phyloP scores from a whole-genome alignment of 2,113 vertebrate genomes.

The Tetraodon nigroviridis region DNA sequence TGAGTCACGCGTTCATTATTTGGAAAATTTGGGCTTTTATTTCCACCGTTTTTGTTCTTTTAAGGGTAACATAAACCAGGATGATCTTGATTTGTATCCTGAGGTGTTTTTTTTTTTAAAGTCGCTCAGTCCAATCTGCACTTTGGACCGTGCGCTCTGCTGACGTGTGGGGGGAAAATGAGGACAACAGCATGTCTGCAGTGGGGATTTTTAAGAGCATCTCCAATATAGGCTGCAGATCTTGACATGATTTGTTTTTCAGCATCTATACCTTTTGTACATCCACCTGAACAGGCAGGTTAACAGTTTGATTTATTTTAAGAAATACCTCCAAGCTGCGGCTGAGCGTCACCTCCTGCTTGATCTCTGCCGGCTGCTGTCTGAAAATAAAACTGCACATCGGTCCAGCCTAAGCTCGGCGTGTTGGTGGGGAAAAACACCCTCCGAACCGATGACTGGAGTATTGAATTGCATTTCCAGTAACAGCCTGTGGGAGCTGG shows the following conservation, averaged over 20 bases:
- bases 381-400: slow-evolving; percentile 21
- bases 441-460: slow-evolving; percentile 53
- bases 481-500: slow-evolving; percentile 45
- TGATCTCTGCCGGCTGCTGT: slow-evolving; percentile 19
- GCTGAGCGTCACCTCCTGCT: slow-evolving; percentile 6
- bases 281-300: background rate
- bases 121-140: background rate
- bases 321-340: slow-evolving; percentile 5
- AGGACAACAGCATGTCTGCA: no score
- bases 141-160: no score
- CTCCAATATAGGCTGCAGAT: no score
- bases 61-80: background rate
- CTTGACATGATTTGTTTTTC: background rate
- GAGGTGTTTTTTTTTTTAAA: background rate
- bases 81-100: background rate
- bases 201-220: no score
- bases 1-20: no score
- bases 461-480: slow-evolving; percentile 44
- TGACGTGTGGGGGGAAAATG: no score
- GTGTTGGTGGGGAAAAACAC: slow-evolving; percentile 20
- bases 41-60: background rate
- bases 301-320: slow-evolving; percentile 6
- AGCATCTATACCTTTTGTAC: background rate
- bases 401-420: slow-evolving; percentile 28
- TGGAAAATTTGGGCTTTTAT: background rate